phyloP scores from a whole-genome alignment of 1,140 invertebrate species.

The Drosophila sp. region DNA sequence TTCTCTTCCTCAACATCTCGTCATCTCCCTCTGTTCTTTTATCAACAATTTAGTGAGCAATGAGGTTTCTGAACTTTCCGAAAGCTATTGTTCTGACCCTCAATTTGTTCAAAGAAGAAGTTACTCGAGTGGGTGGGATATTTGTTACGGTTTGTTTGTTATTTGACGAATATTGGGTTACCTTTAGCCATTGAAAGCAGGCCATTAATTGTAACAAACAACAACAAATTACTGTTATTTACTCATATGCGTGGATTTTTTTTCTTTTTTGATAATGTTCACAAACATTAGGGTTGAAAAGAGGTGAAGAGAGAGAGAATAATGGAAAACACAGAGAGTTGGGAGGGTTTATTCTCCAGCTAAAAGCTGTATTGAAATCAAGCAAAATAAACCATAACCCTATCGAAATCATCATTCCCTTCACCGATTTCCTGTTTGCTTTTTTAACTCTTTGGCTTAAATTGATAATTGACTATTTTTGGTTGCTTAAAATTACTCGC shows the following conservation, averaged over 20 bases:
- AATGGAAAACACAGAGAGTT: neutral
- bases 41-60: slow-evolving; percentile 54
- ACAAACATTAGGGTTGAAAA: slow-evolving; percentile 36
- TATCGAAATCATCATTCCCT: no score
- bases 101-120: slow-evolving; percentile 48
- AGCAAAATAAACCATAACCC: no score
- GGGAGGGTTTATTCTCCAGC: neutral
- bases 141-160: slow-evolving; percentile 28
- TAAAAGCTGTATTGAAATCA: neutral
- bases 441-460: no score
- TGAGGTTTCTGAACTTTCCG: slow-evolving; percentile 64
- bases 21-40: slow-evolving; percentile 24
- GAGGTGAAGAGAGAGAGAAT: neutral
- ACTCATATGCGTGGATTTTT: slow-evolving; percentile 60
- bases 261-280: slow-evolving; percentile 29
- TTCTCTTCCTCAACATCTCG: neutral
- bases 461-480: no score
- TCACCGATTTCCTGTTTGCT: no score
- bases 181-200: slow-evolving; percentile 49
- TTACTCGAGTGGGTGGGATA: slow-evolving; percentile 31
- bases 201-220: slow-evolving; percentile 33
- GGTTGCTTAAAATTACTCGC: no score
- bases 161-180: slow-evolving; percentile 23
- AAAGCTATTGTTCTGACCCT: slow-evolving; percentile 18
- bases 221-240: slow-evolving; percentile 55